Conservation (phyloP, 2,113 vertebrate species). For the Equus quagga region DNA sequence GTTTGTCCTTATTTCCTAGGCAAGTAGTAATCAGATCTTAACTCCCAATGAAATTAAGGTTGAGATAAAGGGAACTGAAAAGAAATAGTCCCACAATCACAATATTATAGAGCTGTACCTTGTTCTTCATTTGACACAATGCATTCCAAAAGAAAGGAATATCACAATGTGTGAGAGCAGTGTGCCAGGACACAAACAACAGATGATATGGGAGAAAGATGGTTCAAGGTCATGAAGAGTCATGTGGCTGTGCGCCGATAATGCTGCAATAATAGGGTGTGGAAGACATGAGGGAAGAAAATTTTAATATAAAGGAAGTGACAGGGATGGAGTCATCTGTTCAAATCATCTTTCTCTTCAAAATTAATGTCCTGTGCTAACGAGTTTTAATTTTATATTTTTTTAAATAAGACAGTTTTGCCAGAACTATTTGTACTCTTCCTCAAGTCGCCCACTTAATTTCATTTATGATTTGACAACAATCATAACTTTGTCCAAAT, state of each 20-base stretch:
- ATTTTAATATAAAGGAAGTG: neutral
- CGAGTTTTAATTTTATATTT: neutral
- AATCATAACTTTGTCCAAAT: neutral
- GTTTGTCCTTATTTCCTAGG: neutral
- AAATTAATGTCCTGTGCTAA: neutral
- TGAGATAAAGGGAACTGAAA: neutral
- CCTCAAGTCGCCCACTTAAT: neutral
- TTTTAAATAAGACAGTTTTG: neutral
- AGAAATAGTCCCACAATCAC: neutral
- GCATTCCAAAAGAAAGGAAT: neutral
- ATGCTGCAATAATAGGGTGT: neutral
- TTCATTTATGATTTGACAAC: neutral
- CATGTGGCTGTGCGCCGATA: neutral
- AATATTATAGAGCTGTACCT: neutral
- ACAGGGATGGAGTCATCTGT: neutral
- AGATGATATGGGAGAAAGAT: too few species aligned
- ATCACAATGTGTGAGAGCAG: neutral
- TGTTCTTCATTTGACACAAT: neutral
- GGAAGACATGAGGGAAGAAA: neutral
- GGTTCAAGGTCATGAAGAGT: neutral
- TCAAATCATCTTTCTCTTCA: neutral
- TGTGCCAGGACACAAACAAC: neutral
- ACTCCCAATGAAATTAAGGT: neutral
- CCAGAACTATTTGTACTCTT: neutral
- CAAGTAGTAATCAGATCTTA: neutral